Evolutionary conservation across 2,113 vertebrate species (phyloP), one percentile per base, ranked within the genome.

Genomic region (Chrysemys picta): DNA sequence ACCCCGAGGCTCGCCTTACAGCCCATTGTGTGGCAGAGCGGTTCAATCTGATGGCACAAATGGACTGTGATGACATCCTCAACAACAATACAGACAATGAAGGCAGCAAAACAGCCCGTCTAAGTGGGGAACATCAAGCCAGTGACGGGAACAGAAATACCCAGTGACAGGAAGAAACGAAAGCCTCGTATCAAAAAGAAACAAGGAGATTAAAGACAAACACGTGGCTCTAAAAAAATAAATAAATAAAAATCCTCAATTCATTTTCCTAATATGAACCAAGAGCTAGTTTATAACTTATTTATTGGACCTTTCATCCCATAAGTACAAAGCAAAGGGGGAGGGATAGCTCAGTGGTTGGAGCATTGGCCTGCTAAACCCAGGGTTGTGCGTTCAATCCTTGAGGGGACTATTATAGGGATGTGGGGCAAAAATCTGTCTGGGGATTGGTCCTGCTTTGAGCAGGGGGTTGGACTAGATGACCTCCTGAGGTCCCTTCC

Each of bases 1-100:
- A 99, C 97, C 99, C 99, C 0, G 99, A 99, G 95, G 99, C 99
- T n/a, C 98, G 99, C 4, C 98, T 99, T 89, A 99, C 99, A 0
- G 99, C 99, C 12, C 99, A 99, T 97, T 99, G 99, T 1, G 99
- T 99, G 95, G 99, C 99, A 3, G 99, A 99, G 95, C 98, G 99
- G 87, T 98, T 99, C 96, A 98, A 96, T 38, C 95, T 96, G 85
- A 97, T 99, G 96, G 98, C 97, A 27, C 97, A 98, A 88, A 98
- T 98, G 93, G 98, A 98, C 59, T 94, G 94, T 1, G 94, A 98
- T 0, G 97, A 98, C 93, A 97, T 96, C 76, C 96, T 98, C 93
- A 98, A 97, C 91, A 96, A 97, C 94, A 94, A 97, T 96, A 96
- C 2, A 0, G 93, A 96, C 80, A 89, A 89, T 62, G 96, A 98